Conservation (phyloP, 64 coral and sea anemone genomes). For the Montipora cactus region DNA sequence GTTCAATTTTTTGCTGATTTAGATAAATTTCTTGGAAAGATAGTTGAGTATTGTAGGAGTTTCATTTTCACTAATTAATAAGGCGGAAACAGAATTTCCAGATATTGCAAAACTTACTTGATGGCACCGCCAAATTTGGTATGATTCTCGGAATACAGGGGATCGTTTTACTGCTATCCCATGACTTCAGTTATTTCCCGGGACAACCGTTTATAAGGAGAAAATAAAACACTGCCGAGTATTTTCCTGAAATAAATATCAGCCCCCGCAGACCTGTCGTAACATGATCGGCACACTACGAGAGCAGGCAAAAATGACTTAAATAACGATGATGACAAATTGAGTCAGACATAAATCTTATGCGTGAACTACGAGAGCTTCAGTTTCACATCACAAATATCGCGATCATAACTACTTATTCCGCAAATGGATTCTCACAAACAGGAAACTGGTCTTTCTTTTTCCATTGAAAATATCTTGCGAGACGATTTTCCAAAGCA, state of each 20-base stretch:
- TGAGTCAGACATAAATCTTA: not conserved
- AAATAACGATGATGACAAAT: slow-evolving; percentile 31
- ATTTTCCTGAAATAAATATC: not conserved
- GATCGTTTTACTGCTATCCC: not conserved
- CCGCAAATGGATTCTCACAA: not conserved
- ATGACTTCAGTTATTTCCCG: not conserved
- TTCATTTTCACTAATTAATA: not conserved
- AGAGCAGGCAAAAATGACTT: not conserved
- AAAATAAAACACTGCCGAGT: not conserved
- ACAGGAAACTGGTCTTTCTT: slow-evolving; percentile 16
- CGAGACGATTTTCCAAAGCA: slow-evolving; percentile 22
- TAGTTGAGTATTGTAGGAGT: not conserved
- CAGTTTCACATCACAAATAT: not conserved
- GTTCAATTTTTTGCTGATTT: not conserved
- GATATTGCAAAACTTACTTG: too few relatives aligned
- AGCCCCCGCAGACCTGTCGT: not conserved
- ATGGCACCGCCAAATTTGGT: not conserved
- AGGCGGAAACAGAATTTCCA: not conserved
- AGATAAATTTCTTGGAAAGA: not conserved
- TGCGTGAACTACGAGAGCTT: not conserved
- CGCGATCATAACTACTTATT: not conserved
- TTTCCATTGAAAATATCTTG: slow-evolving; percentile 48
- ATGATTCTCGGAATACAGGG: not conserved
- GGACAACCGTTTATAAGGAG: not conserved
- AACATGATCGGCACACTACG: too few relatives aligned